Evolutionary conservation across 2,888 invertebrate genomes (phyloP).

Genomic region (Oxyscelio sp.): DNA sequence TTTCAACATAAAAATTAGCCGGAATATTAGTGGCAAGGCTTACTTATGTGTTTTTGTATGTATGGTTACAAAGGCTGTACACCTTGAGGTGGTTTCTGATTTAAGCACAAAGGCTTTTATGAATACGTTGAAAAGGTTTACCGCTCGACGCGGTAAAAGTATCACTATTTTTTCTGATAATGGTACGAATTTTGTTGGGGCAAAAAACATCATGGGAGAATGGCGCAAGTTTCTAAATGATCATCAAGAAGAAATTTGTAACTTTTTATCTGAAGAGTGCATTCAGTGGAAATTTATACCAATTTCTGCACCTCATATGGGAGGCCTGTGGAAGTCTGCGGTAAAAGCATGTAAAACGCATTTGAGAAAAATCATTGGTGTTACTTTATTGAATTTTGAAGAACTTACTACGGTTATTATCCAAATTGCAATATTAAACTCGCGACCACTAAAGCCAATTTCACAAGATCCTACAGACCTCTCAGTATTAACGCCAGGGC

Average conservation of each 20-base stretch:
- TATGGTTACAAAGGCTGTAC: neutral
- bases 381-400: slow-evolving; percentile 66
- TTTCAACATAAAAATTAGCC: neutral
- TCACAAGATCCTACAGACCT: neutral
- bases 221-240: neutral
- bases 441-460: neutral
- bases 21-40: neutral
- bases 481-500: neutral
- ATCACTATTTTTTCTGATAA: slow-evolving; percentile 71
- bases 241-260: neutral
- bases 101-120: slow-evolving; percentile 70
- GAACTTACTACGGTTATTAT: slow-evolving; percentile 59
- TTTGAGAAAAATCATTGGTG: slow-evolving; percentile 74
- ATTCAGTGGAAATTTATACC: slow-evolving; percentile 80
- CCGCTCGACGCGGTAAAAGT: slow-evolving; percentile 66
- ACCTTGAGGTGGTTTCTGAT: neutral
- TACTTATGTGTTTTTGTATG: neutral
- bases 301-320: slow-evolving; percentile 77
- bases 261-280: neutral
- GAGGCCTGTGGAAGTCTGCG: slow-evolving; percentile 81
- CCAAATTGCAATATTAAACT: slow-evolving; percentile 58
- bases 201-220: neutral
- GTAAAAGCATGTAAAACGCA: slow-evolving; percentile 81
- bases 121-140: slow-evolving; percentile 71
- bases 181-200: slow-evolving; percentile 76